Percentiles rank a stretch among this genome's conserved stretches.
phyloP scores from a whole-genome alignment of 1,140 invertebrate species.

The Ylistrum balloti region DNA sequence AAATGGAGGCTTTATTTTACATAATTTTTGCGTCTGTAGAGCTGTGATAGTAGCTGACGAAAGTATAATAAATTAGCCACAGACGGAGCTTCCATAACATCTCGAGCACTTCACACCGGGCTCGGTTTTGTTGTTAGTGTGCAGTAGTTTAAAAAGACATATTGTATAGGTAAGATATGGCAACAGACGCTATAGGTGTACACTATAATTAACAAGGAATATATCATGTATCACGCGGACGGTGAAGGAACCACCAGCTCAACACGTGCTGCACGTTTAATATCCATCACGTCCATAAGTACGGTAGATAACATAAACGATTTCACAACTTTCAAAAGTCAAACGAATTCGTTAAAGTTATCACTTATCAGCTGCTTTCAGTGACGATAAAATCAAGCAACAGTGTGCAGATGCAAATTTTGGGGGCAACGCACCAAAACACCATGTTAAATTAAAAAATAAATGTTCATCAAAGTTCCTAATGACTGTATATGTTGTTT shows the following conservation, averaged over 20 bases:
- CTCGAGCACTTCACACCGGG: neutral
- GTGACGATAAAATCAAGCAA: neutral
- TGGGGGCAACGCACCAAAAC: neutral
- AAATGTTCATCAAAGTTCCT: neutral
- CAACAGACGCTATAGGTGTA: neutral
- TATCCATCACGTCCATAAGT: slow-evolving; percentile 29
- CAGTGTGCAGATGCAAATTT: neutral
- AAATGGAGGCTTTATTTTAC: no score
- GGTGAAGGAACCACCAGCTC: neutral
- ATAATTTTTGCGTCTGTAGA: no score
- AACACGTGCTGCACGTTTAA: slow-evolving; percentile 9
- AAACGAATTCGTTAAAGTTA: neutral
- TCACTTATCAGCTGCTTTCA: neutral
- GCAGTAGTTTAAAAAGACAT: slow-evolving; percentile 18
- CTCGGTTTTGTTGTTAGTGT: neutral
- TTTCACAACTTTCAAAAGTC: slow-evolving; percentile 35
- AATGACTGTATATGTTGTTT: slow-evolving; percentile 21
- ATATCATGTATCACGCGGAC: neutral
- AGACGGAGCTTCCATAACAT: neutral
- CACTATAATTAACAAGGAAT: slow-evolving; percentile 4
- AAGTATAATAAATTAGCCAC: neutral
- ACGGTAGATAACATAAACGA: neutral
- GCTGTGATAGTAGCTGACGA: neutral
- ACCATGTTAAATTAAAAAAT: slow-evolving; percentile 1
- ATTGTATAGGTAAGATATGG: neutral